Evolutionary conservation across 2,888 invertebrate species (phyloP), one percentile per base, ranked within the genome.

Genomic region (Eristalis arbustorum): DNA sequence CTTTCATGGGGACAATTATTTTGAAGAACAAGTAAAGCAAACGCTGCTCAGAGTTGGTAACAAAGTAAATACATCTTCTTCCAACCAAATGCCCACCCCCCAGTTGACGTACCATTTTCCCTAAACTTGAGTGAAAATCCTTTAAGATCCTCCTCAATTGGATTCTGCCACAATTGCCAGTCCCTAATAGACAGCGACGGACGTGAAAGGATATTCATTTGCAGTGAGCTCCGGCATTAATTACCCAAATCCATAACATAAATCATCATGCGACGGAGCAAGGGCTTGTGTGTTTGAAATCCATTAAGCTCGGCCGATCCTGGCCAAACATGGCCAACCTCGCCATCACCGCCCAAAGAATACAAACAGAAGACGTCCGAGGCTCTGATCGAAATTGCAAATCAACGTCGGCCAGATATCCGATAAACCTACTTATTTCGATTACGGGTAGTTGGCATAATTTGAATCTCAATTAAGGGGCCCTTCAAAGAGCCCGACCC

Each of bases 391-490:
- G 10, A 34, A 57, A 57, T 68, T 57, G 23, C 57, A 68, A 57
- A 68, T 34, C 11, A 49, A 25, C 49, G 18, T 49, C 49, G 25
- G 22, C 11, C 18, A 14, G 28, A 49, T 49, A 34, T 68, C 34
- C 68, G 31, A 68, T 22, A 57, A 68, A 68, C 22, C 37, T 57
- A 68, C 22, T 63, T 57, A 68, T 22, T 68, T 22, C 68, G 56
- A 34, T 57, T 56, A 13, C 56, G 18, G 13, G 23, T 34, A 22
- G 25, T 31, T 62, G 31, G 49, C 18, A 49, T 49, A 49, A 49
- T 37, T 63, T 63, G 63, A 34, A 63, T 18, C 34, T 63, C 18
- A 34, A 34, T 63, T 37, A 31, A 63, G 8, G 1, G 49, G 49
- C 49, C 18, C 49, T 18, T 49, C 49, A 49, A 18, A 18, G 18